phyloP scores from a whole-genome alignment of 1,140 invertebrate genomes.

The Saxidomus purpurata region DNA sequence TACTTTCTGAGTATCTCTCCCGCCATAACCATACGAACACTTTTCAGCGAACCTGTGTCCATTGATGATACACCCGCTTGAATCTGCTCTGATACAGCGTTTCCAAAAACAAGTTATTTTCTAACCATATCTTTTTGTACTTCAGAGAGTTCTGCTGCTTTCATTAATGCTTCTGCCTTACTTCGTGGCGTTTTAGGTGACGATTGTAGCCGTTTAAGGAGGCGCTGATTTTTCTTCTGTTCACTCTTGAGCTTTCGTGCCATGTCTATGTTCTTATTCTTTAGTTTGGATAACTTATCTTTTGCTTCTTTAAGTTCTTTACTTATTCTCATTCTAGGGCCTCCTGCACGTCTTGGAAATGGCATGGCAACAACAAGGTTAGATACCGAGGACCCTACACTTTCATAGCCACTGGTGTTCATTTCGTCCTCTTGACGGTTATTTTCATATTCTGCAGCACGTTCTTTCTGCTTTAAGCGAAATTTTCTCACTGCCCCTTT shows the following conservation, averaged over 20 bases:
- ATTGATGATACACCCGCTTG: slow-evolving; percentile 31
- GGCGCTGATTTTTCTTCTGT: background rate
- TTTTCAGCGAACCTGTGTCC: background rate
- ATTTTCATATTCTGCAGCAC: background rate
- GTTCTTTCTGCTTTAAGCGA: background rate
- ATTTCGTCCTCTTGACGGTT: background rate
- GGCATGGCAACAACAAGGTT: background rate
- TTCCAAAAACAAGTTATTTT: background rate
- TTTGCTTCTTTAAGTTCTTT: background rate
- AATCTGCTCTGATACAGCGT: slow-evolving; percentile 50
- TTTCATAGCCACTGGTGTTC: slow-evolving; percentile 51
- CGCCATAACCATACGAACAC: slow-evolving; percentile 45
- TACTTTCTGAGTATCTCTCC: slow-evolving; percentile 20
- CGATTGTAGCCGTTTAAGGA: background rate
- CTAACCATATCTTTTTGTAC: background rate
- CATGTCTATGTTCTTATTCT: background rate
- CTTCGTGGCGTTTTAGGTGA: slow-evolving; percentile 24
- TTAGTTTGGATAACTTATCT: background rate
- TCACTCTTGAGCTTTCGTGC: slow-evolving; percentile 2
- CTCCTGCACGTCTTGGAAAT: slow-evolving; percentile 17
- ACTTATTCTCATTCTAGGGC: slow-evolving; percentile 29
- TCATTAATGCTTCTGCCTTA: background rate
- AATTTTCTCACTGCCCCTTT: background rate
- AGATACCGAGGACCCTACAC: background rate
- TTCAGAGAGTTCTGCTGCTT: background rate